Evolutionary conservation across 1,140 invertebrate genomes (phyloP).

Genomic region (Drosophila sechellia): DNA sequence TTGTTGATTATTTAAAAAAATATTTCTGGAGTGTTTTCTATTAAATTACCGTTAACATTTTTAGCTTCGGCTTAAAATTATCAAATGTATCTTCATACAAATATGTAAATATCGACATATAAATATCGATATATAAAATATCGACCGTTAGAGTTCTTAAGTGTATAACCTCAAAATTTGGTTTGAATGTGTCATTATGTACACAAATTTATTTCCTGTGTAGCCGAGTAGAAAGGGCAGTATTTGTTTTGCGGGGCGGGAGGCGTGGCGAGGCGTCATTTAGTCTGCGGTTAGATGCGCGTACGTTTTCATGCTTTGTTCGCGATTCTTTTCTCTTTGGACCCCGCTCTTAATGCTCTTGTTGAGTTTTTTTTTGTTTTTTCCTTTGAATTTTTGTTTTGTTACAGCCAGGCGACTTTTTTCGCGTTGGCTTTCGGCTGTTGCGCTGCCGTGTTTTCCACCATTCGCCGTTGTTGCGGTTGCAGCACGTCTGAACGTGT

Average conservation of each 20-base stretch:
- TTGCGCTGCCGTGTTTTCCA: conserved; percentile 60
- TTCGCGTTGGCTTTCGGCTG: conserved; percentile 54
- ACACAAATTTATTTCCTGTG: background rate
- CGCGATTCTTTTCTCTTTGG: conserved; percentile 36
- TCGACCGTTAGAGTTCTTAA: too few species aligned
- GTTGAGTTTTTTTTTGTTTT: conserved; percentile 23
- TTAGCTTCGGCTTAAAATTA: too few species aligned
- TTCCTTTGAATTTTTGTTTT: conserved; percentile 12
- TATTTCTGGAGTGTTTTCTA: too few species aligned
- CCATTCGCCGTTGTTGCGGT: conserved; percentile 65
- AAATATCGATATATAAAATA: too few species aligned
- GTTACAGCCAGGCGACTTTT: conserved; percentile 24
- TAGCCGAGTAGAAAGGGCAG: background rate
- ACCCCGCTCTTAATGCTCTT: conserved; percentile 46
- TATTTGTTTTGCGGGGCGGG: background rate
- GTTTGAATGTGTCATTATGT: background rate
- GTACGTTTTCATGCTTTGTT: conserved; percentile 72
- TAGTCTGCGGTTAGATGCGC: conserved; percentile 80
- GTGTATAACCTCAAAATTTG: background rate
- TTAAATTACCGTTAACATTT: too few species aligned
- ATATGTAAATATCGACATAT: too few species aligned
- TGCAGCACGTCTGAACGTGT: conserved; percentile 82
- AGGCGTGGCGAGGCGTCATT: conserved; percentile 59
- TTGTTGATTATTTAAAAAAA: too few species aligned
- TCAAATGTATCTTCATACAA: too few species aligned